These are phyloP conservation scores for Carassius auratus DNA, from an alignment of 2,113 vertebrate species.

Conservation along the genomic window DNA sequence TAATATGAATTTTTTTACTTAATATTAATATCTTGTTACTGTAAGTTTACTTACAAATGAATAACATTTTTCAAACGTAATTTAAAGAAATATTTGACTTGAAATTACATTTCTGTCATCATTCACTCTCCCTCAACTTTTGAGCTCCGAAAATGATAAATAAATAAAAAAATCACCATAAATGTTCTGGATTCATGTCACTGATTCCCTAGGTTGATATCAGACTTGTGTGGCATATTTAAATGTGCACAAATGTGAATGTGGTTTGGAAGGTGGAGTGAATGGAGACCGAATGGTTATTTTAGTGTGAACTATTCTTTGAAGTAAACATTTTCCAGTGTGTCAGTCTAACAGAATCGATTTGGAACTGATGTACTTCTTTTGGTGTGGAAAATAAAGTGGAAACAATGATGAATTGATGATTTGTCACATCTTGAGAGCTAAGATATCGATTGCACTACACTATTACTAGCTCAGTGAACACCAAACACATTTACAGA, in stretches of 20 bases:
- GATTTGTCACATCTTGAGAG: neutral
- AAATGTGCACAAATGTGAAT: neutral
- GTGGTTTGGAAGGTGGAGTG: neutral
- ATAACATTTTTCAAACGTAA: neutral
- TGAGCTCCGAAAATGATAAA: neutral
- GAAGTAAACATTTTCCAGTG: neutral
- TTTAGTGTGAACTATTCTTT: neutral
- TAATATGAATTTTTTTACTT: too few relatives aligned
- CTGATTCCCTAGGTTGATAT: neutral
- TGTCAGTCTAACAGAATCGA: neutral
- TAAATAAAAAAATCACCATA: neutral
- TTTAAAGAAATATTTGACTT: neutral
- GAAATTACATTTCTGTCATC: neutral
- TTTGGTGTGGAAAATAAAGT: neutral
- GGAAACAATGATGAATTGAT: neutral
- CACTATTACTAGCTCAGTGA: neutral
- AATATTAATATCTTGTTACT: too few relatives aligned
- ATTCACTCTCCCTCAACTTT: neutral
- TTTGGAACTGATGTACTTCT: neutral
- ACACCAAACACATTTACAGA: neutral
- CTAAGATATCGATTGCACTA: neutral
- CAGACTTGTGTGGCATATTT: neutral
- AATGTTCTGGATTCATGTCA: neutral
- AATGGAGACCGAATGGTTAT: neutral
- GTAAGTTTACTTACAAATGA: too few relatives aligned